These are phyloP conservation scores for Rhodophaea formosa DNA, from an alignment of 2,888 invertebrate species.

Conservation along the genomic window DNA sequence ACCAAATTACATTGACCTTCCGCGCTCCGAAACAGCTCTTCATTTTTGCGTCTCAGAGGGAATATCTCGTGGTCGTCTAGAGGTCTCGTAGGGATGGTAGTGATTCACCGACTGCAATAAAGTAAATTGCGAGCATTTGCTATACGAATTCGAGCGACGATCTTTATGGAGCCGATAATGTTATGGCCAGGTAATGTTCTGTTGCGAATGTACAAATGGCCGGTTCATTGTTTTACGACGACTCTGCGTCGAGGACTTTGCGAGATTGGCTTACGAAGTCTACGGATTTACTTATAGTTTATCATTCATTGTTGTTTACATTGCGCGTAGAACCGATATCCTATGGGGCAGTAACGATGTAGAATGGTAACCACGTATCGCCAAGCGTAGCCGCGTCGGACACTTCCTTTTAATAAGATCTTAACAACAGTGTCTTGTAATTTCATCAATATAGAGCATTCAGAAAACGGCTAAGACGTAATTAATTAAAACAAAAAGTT, in stretches of 20 bases:
- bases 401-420: no score
- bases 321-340: no score
- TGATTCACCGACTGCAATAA: slow-evolving; percentile 69
- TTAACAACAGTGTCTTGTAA: no score
- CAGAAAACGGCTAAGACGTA: no score
- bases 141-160: slow-evolving; percentile 70
- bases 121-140: slow-evolving; percentile 77
- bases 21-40: slow-evolving; percentile 27
- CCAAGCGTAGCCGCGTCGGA: no score
- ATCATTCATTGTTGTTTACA: neutral
- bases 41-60: slow-evolving; percentile 24
- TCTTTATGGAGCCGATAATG: slow-evolving; percentile 76
- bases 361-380: no score
- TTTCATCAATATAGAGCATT: no score
- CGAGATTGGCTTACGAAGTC: neutral
- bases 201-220: slow-evolving; percentile 67
- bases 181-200: slow-evolving; percentile 77
- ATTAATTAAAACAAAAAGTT: no score
- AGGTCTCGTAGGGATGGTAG: slow-evolving; percentile 46
- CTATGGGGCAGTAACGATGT: no score
- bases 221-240: slow-evolving; percentile 70
- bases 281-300: neutral
- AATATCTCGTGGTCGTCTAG: slow-evolving; percentile 32
- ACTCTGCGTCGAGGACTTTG: slow-evolving; percentile 21
- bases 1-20: slow-evolving; percentile 43